Evolutionary conservation across 2,888 invertebrate species (phyloP).

Genomic region (Selenia dentaria): DNA sequence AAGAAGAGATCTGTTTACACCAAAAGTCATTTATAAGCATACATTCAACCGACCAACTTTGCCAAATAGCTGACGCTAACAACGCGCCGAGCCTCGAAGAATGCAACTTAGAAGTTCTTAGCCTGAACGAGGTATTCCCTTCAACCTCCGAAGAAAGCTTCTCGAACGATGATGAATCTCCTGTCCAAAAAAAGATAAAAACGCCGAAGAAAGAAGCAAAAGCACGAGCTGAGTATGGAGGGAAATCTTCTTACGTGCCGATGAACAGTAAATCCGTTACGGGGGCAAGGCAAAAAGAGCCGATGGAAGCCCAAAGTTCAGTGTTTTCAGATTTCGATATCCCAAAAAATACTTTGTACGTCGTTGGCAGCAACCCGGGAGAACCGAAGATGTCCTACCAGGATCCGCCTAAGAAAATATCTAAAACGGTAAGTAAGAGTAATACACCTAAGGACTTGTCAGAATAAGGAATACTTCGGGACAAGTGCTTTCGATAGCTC

Average conservation of each 20-base stretch:
- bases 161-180: slow-evolving; percentile 63
- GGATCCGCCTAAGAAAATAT: slow-evolving; percentile 75
- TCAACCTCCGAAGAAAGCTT: slow-evolving; percentile 79
- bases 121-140: slow-evolving; percentile 75
- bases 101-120: slow-evolving; percentile 75
- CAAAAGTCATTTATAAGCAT: slow-evolving; percentile 79
- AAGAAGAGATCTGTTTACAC: slow-evolving; percentile 54
- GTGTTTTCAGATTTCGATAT: slow-evolving; percentile 73
- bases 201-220: slow-evolving; percentile 45
- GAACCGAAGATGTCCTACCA: slow-evolving; percentile 77
- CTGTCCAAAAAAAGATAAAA: slow-evolving; percentile 53
- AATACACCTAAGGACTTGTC: background rate
- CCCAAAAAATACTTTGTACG: slow-evolving; percentile 74
- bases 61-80: slow-evolving; percentile 61
- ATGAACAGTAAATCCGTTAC: slow-evolving; percentile 76
- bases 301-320: slow-evolving; percentile 55
- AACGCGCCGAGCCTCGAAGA: slow-evolving; percentile 60
- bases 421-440: slow-evolving; percentile 56
- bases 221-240: slow-evolving; percentile 43
- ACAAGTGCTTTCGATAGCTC: no score
- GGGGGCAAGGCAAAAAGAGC: slow-evolving; percentile 58
- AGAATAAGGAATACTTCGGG: no score
- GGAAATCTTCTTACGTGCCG: slow-evolving; percentile 61
- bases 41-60: slow-evolving; percentile 77
- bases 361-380: slow-evolving; percentile 76